Base-by-base conservation (phyloP, 1,140 invertebrate species). In the Drosophila pallidifrons region DNA sequence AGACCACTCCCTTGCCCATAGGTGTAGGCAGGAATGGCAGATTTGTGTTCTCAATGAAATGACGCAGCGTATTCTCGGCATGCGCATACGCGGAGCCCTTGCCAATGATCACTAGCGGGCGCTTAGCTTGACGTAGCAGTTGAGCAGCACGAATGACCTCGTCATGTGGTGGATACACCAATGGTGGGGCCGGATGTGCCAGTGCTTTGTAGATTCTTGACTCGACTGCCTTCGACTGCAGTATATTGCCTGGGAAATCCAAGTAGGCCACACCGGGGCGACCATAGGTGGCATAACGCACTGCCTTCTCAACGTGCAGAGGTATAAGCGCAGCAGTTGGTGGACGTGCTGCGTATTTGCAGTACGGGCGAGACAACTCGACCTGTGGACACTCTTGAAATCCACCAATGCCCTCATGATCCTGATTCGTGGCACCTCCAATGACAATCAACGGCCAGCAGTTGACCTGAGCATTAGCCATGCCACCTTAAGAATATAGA, bases 381-480 rank as follows among this genome's bases (percentile, higher is more conserved):
- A 99, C 97, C 93, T 98, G 98, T 1, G 96, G 95, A 93, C 96
- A 99, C 93, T 99, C 98, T 93, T 99, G 98, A 92, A 99, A 99
- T 5, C 97, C 98, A 49, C 98, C 98, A 81, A 98, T 96, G 5
- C 96, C 97, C 93, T 99, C 98, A 90, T 99, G 98, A 92, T 98
- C 97, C 89, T 96, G 93, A 47, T 98, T 96, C 87, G 97, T 97
- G 3, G 98, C 96, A 10, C 98, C 98, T 54, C 97, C 98, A 76
- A 99, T 95, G 0, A 99, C 97, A 51, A 99, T 85, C 41, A 99
- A 83, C 0, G 98, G 98, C 98, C 98, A 99, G 91, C 97, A 97
- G 93, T 99, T 99, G 2, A 98, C 94, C 93, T 98, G 97, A 13
- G 98, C 98, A 94, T 99, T 99, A 10, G 98, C 98, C 96, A 99